Conservation (phyloP, 2,113 vertebrate species). For the Aptenodytes forsteri region DNA sequence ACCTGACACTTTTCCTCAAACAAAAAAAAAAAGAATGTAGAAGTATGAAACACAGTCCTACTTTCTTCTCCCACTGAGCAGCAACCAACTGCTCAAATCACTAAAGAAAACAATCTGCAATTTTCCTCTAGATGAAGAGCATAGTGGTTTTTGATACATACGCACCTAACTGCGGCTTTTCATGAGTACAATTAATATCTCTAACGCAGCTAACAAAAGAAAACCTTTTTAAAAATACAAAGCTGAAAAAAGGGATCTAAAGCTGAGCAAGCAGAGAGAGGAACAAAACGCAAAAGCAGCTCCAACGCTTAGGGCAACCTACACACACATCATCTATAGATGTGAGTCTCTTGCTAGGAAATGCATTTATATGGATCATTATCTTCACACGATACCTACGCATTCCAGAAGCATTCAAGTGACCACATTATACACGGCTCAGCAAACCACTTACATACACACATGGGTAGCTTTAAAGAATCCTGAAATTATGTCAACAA, state of each 20-base stretch:
- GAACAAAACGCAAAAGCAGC: neutral
- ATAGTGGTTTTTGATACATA: neutral
- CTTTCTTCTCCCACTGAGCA: constrained; percentile 12
- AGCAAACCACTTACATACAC: neutral
- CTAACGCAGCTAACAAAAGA: constrained; percentile 22
- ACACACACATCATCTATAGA: neutral
- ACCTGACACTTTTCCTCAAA: neutral
- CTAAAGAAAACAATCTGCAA: neutral
- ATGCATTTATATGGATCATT: constrained; percentile 33
- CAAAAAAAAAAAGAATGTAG: neutral
- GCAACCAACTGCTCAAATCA: constrained; percentile 1
- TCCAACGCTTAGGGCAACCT: neutral
- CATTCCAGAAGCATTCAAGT: constrained; percentile 26
- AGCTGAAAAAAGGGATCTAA: neutral
- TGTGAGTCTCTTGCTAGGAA: constrained; percentile 11
- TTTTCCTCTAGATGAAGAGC: constrained; percentile 22
- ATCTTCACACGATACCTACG: constrained; percentile 22
- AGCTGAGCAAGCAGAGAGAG: neutral
- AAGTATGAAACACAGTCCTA: neutral
- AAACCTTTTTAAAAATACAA: neutral
- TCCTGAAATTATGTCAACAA: constrained; percentile 13
- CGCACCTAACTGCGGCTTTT: constrained; percentile 16
- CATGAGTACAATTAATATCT: constrained; percentile 42
- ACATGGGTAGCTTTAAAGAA: constrained; percentile 2
- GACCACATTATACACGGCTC: neutral